Base-by-base conservation (phyloP, 2,113 vertebrate genomes). In the Nibea albiflora region DNA sequence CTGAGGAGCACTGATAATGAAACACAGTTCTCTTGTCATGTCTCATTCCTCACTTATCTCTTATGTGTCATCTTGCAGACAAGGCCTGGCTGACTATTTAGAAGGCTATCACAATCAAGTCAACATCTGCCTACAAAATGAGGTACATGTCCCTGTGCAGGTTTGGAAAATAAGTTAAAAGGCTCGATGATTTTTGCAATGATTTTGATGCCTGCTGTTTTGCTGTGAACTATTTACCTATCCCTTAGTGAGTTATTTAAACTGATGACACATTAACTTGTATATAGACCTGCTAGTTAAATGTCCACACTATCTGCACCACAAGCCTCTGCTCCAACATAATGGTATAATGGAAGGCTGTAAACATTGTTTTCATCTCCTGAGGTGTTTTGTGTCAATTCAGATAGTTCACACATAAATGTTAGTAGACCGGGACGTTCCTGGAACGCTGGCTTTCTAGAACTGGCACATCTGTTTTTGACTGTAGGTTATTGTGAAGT, bases 91-190 rank as follows among this genome's bases (percentile, higher is more conserved):
- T 69, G 96, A 98, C 76, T 96, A 97, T 66, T 90, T 99, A 86
- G 96, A 97, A 72, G 89, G 91, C 0, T 99, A 97, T 88, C 96
- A 98, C 86, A 96, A 90, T 72, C 97, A 98, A 88, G 95, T 96
- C 62, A 95, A 95, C 58, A 62, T 94, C 87, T 96, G 95, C 74
- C 95, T 97, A 83, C 96, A 96, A 88, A 96, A 94, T 78, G 96
- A 97, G 96, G 98, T 99, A 80, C n/a, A 19, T 39, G 28, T 57
- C 26, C 9, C 53, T 11, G 10, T 44, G 15, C 22, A 57, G 28
- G 5, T 14, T 19, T 66, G 19, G 28, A 47, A 58, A 54, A 1
- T 19, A 46, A 24, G 49, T 2, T 11, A 4, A 73, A 50, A 78
- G 3, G 8, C n/a, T 60, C n/a, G 22, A 62, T 69, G 76, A n/a